Percentiles rank a stretch among this genome's conserved stretches.
Conservation (phyloP, 2,113 vertebrate genomes). For the Marcusenius ussheri region DNA sequence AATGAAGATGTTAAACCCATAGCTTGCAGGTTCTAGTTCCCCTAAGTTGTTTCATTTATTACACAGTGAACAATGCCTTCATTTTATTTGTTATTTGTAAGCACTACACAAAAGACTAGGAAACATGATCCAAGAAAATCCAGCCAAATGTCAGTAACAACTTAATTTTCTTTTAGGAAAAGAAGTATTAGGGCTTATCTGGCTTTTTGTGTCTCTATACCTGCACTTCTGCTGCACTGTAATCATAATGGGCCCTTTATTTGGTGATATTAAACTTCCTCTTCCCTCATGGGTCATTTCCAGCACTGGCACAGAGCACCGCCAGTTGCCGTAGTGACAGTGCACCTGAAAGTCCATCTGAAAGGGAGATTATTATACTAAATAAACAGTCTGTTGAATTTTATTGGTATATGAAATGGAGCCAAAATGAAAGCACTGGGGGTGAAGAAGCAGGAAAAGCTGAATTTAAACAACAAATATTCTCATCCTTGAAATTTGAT, state of each 20-base stretch:
- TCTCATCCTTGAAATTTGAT: background rate
- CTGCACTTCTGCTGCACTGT: slow-evolving; percentile 44
- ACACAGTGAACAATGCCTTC: background rate
- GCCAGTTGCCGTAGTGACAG: slow-evolving; percentile 77
- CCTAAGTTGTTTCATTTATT: background rate
- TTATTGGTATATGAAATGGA: background rate
- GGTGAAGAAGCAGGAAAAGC: background rate
- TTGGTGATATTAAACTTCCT: slow-evolving; percentile 79
- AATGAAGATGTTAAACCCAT: background rate
- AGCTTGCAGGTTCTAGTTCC: background rate
- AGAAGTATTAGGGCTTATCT: background rate
- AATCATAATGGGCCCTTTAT: slow-evolving; percentile 70
- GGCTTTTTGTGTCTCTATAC: background rate
- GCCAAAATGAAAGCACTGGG: background rate
- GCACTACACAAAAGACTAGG: background rate
- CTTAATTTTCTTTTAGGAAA: background rate
- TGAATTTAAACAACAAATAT: background rate
- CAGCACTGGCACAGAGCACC: slow-evolving; percentile 67
- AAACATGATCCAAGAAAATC: background rate
- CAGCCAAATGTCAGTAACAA: background rate
- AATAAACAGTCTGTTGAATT: background rate
- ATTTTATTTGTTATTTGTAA: background rate
- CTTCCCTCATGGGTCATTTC: slow-evolving; percentile 49
- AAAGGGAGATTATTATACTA: slow-evolving; percentile 5
- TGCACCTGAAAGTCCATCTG: slow-evolving; percentile 70